Conservation (phyloP, 2,797 vertebrate species). For the Paguma larvata region DNA sequence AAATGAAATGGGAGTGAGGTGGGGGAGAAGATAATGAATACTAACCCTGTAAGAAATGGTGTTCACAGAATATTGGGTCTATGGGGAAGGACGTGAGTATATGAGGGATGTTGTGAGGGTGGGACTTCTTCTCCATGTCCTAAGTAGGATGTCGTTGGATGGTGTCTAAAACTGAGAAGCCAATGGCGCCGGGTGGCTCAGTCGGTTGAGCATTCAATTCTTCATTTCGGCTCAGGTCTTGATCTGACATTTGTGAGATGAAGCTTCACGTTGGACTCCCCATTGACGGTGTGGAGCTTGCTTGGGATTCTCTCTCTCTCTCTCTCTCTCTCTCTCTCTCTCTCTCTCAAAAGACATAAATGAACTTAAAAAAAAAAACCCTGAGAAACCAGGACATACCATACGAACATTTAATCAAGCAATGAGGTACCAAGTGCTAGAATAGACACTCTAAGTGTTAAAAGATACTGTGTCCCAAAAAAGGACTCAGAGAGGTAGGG, state of each 20-base stretch:
- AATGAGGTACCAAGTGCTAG: neutral
- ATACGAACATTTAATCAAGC: neutral
- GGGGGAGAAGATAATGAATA: neutral
- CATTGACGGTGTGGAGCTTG: no score
- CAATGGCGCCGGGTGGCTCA: no score
- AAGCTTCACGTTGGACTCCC: no score
- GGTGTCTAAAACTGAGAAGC: neutral
- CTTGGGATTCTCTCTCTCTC: no score
- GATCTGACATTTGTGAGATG: no score
- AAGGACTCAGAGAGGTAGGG: neutral
- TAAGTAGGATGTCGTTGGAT: neutral
- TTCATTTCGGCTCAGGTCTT: no score
- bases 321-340: no score
- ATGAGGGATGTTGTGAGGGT: neutral
- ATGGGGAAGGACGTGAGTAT: rapidly evolving
- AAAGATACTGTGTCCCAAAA: neutral
- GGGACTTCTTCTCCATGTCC: neutral
- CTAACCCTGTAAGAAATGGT: neutral
- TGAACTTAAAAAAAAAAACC: no score
- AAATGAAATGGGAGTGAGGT: neutral
- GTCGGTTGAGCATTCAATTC: no score
- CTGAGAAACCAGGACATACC: neutral
- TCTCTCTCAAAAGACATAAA: no score
- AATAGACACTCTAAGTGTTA: neutral
- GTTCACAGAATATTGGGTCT: neutral